Evolutionary conservation across 2,113 vertebrate genomes (phyloP).

Genomic region (Oophaga pumilio): DNA sequence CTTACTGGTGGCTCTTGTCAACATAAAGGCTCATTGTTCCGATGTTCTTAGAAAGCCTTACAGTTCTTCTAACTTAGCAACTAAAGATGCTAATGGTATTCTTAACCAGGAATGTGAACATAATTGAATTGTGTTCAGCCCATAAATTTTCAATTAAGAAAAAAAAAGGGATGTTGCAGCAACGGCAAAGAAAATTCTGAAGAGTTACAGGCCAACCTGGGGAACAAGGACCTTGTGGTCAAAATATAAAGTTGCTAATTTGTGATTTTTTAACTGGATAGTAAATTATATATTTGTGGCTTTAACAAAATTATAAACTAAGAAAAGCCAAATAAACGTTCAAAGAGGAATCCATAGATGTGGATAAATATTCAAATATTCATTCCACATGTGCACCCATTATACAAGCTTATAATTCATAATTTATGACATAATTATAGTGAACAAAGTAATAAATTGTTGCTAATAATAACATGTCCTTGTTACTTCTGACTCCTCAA

Average conservation of each 20-base stretch:
- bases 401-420: not conserved
- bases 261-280: not conserved
- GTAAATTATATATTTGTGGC: not conserved
- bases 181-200: conserved; percentile 6
- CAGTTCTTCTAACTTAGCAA: conserved; percentile 5
- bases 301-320: not conserved
- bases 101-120: conserved; percentile 53
- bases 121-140: conserved; percentile 49
- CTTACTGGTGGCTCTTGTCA: conserved; percentile 30
- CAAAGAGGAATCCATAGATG: not conserved
- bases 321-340: not conserved
- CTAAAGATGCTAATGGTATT: conserved; percentile 53
- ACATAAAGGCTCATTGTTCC: conserved; percentile 30
- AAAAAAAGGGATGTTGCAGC: not conserved
- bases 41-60: conserved; percentile 56
- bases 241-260: not conserved
- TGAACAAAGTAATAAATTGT: not conserved
- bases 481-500: not conserved
- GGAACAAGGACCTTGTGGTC: conserved; percentile 6
- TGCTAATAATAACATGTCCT: not conserved
- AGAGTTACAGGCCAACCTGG: not conserved
- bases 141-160: conserved; percentile 43
- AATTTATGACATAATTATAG: not conserved
- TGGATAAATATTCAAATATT: not conserved
- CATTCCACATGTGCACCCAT: no score